Evolutionary conservation across 1,140 invertebrate species (phyloP), one percentile per base, ranked within the genome.

Genomic region (Pissodes strobi): DNA sequence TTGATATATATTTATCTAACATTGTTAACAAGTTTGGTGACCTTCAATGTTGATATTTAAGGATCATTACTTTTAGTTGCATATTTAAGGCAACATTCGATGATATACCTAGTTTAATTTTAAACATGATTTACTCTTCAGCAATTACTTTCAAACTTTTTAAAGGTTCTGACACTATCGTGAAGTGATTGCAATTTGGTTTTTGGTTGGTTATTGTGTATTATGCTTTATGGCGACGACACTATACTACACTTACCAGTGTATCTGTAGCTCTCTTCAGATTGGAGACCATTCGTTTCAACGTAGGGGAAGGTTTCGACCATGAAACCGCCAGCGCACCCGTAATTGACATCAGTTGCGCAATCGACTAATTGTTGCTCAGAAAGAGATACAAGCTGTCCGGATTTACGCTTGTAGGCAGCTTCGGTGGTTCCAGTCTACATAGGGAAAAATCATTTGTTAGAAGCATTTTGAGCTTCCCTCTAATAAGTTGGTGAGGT

Each of bases 391-490:
- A 64, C 21, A 10, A 61, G 21, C 62, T 86, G 83, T 41, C 91
- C 91, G 19, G 84, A 88, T 75, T 90, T 88, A 63, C 93, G 86
- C 80, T 91, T 95, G 78, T 97, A 90, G 79, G 98, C 96, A 22
- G 92, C 96, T 83, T 99, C 97, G 18, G 99, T 80, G 0, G 96
- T 81, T 19, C 95, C 97, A 66, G 94, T 98, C 88, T 92, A 73
- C 1, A 38, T 41, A 41, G 15, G 6, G 17, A 2, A 8, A 41
- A 41, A 2, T 6, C 1, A 3, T 1, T 18, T 9, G 17, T 15
- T 21, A 19, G 13, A 23, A 21, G 1, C 8, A 19, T n/a, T 48
- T 48, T 21, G 5, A 21, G 9, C 17, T 25, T 12, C 10, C 10
- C 13, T 37, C 1, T 1, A 37, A 37, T 2, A 1, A 9, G 17